Evolutionary conservation across 2,888 invertebrate species (phyloP).

Genomic region (Conistra vaccinii): DNA sequence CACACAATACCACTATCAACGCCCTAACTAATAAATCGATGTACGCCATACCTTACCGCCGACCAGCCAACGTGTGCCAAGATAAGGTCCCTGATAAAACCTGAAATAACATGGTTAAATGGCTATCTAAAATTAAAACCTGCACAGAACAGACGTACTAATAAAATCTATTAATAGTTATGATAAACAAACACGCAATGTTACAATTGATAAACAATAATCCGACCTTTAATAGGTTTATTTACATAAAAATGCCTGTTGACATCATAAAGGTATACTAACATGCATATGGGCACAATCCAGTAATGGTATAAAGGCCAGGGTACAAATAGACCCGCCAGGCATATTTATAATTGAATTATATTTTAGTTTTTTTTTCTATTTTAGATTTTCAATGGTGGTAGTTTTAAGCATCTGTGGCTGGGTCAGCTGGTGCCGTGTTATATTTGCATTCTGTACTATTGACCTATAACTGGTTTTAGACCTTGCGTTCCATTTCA

Average conservation of each 20-base stretch:
- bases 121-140: slow-evolving; percentile 45
- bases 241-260: slow-evolving; percentile 74
- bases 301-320: slow-evolving; percentile 33
- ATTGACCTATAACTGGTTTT: slow-evolving; percentile 43
- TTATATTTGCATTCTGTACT: slow-evolving; percentile 43
- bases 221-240: slow-evolving; percentile 67
- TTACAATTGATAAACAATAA: slow-evolving; percentile 68
- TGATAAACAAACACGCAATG: slow-evolving; percentile 30
- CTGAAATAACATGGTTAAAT: slow-evolving; percentile 38
- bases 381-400: slow-evolving; percentile 56
- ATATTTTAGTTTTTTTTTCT: slow-evolving; percentile 30
- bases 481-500: neutral
- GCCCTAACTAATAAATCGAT: slow-evolving; percentile 39
- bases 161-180: slow-evolving; percentile 57
- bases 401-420: slow-evolving; percentile 39
- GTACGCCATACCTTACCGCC: slow-evolving; percentile 32
- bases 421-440: slow-evolving; percentile 37
- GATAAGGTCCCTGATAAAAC: slow-evolving; percentile 50
- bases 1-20: slow-evolving; percentile 33
- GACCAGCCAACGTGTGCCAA: slow-evolving; percentile 21
- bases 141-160: slow-evolving; percentile 15
- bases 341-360: slow-evolving; percentile 43
- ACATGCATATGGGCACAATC: slow-evolving; percentile 29
- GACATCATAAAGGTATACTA: slow-evolving; percentile 65
- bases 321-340: slow-evolving; percentile 19